Evolutionary conservation across 2,113 vertebrate genomes (phyloP).

Genomic region (Bubo bubo): DNA sequence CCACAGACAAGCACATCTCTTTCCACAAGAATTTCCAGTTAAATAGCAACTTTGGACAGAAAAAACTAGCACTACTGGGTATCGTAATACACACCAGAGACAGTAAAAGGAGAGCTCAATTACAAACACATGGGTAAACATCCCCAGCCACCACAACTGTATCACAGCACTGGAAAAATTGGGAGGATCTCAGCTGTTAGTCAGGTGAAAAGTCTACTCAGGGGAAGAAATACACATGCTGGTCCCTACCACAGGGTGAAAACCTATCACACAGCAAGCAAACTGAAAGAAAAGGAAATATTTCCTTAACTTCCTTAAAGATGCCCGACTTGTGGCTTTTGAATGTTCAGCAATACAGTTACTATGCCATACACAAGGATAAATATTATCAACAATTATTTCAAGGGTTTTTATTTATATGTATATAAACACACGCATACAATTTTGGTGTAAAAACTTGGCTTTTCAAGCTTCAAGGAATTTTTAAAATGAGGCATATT

Average conservation of each 20-base stretch:
- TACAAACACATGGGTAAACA: not conserved
- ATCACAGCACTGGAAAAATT: not conserved
- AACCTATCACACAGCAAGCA: not conserved
- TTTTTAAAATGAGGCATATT: not conserved
- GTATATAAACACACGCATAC: not conserved
- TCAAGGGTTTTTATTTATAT: not conserved
- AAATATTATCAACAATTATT: not conserved
- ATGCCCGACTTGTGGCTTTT: rapidly evolving
- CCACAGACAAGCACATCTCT: not conserved
- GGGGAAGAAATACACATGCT: not conserved
- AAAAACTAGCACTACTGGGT: not conserved
- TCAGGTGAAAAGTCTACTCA: not conserved
- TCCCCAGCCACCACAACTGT: not conserved
- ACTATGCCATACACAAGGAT: not conserved
- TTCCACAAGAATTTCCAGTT: not conserved
- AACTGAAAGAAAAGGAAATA: not conserved
- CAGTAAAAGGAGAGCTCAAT: not conserved
- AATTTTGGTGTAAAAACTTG: not conserved
- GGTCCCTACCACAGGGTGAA: not conserved
- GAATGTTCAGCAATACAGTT: not conserved
- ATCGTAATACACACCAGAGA: not conserved
- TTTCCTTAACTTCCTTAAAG: not conserved
- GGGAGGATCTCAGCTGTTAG: not conserved
- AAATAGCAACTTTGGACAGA: not conserved
- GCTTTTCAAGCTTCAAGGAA: not conserved